These are phyloP conservation scores for Podarcis siculus DNA, from an alignment of 2,797 vertebrate species.

Conservation along the genomic window DNA sequence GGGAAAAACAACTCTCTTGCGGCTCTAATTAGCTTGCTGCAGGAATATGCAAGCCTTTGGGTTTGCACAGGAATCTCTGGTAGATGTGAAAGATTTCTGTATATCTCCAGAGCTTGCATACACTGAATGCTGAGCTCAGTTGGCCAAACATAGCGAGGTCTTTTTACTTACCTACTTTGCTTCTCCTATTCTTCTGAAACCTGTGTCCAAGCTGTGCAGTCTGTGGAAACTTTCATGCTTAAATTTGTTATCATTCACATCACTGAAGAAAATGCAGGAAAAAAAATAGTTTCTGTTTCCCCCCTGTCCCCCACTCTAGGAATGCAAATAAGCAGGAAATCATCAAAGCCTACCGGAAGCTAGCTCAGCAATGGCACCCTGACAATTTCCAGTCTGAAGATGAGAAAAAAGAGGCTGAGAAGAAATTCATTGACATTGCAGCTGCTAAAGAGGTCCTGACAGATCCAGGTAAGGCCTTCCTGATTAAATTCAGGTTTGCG, in stretches of 20 bases:
- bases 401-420: conserved; percentile 87
- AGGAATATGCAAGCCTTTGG: neutral
- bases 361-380: conserved; percentile 89
- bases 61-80: neutral
- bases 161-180: neutral
- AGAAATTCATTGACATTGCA: conserved; percentile 87
- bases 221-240: neutral
- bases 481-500: neutral
- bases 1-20: neutral
- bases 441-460: conserved; percentile 88
- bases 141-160: neutral
- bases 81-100: neutral
- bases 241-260: neutral
- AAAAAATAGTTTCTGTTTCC: neutral
- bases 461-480: conserved; percentile 80
- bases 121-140: neutral
- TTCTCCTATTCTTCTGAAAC: neutral
- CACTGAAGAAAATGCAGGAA: neutral
- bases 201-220: neutral
- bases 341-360: conserved; percentile 88
- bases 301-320: conserved; percentile 60
- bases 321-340: conserved; percentile 88
- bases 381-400: conserved; percentile 87
- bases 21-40: neutral
- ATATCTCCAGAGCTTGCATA: neutral